Conservation (phyloP, 2,888 invertebrate species). For the Spisula subtruncata region DNA sequence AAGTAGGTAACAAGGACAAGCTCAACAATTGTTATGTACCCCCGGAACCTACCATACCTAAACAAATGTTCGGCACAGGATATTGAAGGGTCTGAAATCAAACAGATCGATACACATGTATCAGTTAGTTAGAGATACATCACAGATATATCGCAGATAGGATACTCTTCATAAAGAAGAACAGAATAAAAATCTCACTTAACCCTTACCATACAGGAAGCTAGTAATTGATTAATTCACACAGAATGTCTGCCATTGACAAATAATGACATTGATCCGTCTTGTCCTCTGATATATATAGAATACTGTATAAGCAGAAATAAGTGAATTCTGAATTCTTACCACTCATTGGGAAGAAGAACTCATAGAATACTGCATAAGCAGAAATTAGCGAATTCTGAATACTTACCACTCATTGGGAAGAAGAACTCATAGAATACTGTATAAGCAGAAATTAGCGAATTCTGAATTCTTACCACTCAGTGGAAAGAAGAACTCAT, state of each 20-base stretch:
- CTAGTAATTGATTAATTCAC: constrained; percentile 15
- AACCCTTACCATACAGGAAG: background rate
- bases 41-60: no score
- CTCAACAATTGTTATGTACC: background rate
- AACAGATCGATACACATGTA: background rate
- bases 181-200: background rate
- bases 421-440: no score
- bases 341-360: no score
- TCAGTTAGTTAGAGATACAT: background rate
- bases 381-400: no score
- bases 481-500: no score
- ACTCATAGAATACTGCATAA: no score
- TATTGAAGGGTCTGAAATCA: background rate
- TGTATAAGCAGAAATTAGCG: no score
- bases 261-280: constrained; percentile 12
- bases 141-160: no score
- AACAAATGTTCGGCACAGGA: background rate
- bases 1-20: background rate
- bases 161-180: background rate
- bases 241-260: background rate
- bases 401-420: no score
- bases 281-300: background rate
- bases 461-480: no score
- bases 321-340: no score
- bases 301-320: background rate